These are phyloP conservation scores for Sebastes aleutianus DNA, from an alignment of 2,797 vertebrate species.

Conservation along the genomic window DNA sequence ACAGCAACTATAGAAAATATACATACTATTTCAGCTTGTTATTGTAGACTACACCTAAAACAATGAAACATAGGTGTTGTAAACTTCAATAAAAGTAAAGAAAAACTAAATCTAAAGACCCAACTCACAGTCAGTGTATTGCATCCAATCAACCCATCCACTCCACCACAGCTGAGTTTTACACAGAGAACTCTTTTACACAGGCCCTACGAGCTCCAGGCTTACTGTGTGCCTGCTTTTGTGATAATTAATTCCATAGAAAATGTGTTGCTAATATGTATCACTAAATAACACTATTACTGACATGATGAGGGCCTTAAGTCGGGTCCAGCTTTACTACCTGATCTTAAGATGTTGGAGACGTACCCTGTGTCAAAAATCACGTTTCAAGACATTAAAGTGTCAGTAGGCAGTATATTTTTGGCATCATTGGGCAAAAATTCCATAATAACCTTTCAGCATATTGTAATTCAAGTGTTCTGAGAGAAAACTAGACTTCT, in stretches of 20 bases:
- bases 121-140: background rate
- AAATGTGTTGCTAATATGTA: background rate
- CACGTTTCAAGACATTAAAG: too few relatives aligned
- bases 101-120: background rate
- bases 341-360: too few relatives aligned
- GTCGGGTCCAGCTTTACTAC: background rate
- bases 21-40: accelerated
- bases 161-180: background rate
- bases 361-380: too few relatives aligned
- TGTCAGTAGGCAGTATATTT: too few relatives aligned
- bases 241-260: background rate
- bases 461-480: too few relatives aligned
- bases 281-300: background rate
- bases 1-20: background rate
- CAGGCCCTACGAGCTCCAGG: background rate
- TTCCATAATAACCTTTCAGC: too few relatives aligned
- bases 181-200: background rate
- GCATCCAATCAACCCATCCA: background rate
- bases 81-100: background rate
- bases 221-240: background rate
- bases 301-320: background rate
- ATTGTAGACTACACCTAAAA: background rate
- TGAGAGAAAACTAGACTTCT: too few relatives aligned
- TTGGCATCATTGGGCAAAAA: too few relatives aligned
- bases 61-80: background rate